Evolutionary conservation across 2,888 invertebrate species (phyloP).

Genomic region (Yponomeuta cagnagella): DNA sequence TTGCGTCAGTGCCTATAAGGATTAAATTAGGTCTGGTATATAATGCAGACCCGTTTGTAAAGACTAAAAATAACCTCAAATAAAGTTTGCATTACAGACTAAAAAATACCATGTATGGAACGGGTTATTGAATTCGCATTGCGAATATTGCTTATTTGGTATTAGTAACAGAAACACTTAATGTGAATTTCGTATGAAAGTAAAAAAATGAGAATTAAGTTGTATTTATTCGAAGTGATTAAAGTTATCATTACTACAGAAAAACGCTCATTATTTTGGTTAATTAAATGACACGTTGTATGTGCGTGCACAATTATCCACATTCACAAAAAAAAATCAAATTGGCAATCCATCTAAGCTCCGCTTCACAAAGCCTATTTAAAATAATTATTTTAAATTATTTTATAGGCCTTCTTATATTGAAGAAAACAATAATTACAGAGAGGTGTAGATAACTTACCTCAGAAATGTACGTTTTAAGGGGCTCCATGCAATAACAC

Average conservation of each 20-base stretch:
- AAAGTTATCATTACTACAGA: too few relatives aligned
- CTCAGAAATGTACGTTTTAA: not conserved
- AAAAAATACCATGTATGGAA: not conserved
- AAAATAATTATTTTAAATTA: not conserved
- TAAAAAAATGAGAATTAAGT: too few relatives aligned
- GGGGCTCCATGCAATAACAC: not conserved
- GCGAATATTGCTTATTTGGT: too few relatives aligned
- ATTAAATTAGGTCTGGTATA: slow-evolving; percentile 6
- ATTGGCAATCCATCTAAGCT: not conserved
- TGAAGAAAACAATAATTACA: not conserved
- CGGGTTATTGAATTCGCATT: too few relatives aligned
- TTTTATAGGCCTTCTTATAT: not conserved
- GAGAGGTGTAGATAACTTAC: not conserved
- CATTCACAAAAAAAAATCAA: not conserved
- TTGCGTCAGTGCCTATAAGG: slow-evolving; percentile 9
- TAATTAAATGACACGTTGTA: too few relatives aligned
- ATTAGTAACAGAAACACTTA: too few relatives aligned
- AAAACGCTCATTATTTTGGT: too few relatives aligned
- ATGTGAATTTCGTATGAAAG: too few relatives aligned
- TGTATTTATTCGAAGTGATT: too few relatives aligned
- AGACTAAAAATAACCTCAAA: not conserved
- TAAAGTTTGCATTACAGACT: not conserved
- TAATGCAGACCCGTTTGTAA: slow-evolving; percentile 7
- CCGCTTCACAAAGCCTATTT: not conserved
- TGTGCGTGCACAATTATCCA: not conserved